phyloP scores from a whole-genome alignment of 2,888 invertebrate species.

The Hyposoter didymator region DNA sequence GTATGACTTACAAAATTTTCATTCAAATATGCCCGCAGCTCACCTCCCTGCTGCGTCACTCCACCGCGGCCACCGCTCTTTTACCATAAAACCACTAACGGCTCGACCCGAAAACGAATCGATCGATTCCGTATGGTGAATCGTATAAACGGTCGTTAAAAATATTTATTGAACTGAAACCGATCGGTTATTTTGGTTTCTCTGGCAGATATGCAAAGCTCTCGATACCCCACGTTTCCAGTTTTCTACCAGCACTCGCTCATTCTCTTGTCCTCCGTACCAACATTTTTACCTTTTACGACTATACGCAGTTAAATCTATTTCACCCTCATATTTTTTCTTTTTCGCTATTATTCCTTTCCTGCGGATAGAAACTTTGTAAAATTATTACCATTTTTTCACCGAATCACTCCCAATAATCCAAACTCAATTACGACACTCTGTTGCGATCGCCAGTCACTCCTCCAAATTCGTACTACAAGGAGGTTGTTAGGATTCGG shows the following conservation, averaged over 20 bases:
- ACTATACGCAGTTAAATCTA: background rate
- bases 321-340: background rate
- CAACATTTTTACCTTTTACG: background rate
- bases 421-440: background rate
- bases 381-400: background rate
- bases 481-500: too few relatives aligned
- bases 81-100: constrained; percentile 3
- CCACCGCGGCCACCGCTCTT: background rate
- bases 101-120: background rate
- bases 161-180: constrained; percentile 13
- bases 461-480: too few relatives aligned
- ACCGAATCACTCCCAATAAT: background rate
- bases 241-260: background rate
- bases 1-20: constrained; percentile 83
- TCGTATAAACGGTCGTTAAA: constrained; percentile 18
- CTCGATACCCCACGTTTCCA: background rate
- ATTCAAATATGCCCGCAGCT: constrained; percentile 18
- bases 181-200: background rate
- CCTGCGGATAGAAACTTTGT: background rate
- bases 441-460: too few relatives aligned
- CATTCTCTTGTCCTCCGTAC: background rate
- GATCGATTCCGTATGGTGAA: constrained; percentile 1
- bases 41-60: background rate
- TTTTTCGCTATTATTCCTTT: background rate
- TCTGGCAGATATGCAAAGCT: background rate